phyloP scores from a whole-genome alignment of 2,113 vertebrate genomes.

The Ramphastos sulfuratus region DNA sequence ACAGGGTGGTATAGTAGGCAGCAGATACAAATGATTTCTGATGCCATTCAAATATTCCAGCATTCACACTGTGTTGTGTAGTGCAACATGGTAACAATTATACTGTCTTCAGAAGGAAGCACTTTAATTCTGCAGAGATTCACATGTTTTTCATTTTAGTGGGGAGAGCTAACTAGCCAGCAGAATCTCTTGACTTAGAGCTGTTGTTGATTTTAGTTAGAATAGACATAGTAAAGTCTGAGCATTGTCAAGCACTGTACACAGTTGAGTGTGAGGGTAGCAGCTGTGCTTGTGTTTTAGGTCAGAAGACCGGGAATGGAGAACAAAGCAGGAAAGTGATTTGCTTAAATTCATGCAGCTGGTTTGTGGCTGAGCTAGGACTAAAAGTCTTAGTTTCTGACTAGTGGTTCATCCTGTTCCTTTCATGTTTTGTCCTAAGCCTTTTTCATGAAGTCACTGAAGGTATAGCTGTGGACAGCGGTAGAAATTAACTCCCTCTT shows the following conservation, averaged over 20 bases:
- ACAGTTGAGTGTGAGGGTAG: background rate
- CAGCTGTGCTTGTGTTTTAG: background rate
- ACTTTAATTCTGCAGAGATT: background rate
- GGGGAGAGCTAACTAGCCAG: background rate
- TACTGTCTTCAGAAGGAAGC: background rate
- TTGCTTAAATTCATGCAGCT: background rate
- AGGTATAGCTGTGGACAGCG: background rate
- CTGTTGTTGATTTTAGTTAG: background rate
- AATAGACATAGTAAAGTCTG: background rate
- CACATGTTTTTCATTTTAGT: background rate
- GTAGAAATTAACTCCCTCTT: background rate
- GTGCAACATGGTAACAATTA: rapidly evolving
- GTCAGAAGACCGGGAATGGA: background rate
- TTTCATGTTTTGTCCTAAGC: background rate
- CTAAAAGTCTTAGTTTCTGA: background rate
- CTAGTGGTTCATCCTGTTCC: background rate
- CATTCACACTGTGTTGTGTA: background rate
- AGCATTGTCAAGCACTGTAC: background rate
- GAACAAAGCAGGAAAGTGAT: background rate
- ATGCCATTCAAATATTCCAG: background rate
- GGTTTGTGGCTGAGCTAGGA: background rate
- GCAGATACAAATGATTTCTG: background rate
- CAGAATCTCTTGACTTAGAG: background rate
- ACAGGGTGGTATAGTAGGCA: background rate
- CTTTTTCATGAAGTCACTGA: background rate